Conservation (phyloP, 2,888 invertebrate genomes). For the Synergus umbraculus region DNA sequence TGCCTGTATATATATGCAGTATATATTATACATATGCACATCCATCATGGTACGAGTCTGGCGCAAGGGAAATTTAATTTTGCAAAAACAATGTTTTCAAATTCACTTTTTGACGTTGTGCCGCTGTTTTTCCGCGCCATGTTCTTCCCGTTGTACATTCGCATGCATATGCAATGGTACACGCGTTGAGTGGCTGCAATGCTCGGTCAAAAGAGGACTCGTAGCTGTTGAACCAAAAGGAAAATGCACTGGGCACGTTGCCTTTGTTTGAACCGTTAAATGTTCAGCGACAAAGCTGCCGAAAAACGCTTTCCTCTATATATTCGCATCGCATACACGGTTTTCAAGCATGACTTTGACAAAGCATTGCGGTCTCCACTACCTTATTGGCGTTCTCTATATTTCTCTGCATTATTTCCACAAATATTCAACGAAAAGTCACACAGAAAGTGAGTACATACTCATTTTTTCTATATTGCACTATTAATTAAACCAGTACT, state of each 20-base stretch:
- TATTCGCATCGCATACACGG: not conserved
- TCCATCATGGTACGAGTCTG: conserved; percentile 27
- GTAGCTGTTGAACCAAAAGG: conserved; percentile 18
- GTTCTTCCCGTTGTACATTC: conserved; percentile 18
- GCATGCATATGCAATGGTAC: conserved; percentile 53
- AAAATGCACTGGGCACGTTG: conserved; percentile 33
- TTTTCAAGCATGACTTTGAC: conserved; percentile 24
- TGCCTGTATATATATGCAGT: not conserved
- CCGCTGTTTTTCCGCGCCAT: conserved; percentile 38
- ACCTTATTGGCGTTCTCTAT: not conserved
- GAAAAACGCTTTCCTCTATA: conserved; percentile 22
- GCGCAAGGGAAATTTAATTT: conserved; percentile 51
- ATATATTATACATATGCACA: not conserved
- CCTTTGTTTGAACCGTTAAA: conserved; percentile 37
- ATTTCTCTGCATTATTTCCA: not conserved
- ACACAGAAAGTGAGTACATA: too few species aligned
- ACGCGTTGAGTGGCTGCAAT: conserved; percentile 49
- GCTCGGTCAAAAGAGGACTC: conserved; percentile 35
- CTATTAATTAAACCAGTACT: too few species aligned
- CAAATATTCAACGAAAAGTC: not conserved
- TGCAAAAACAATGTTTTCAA: conserved; percentile 53
- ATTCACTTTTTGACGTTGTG: conserved; percentile 48
- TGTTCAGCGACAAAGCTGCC: conserved; percentile 26
- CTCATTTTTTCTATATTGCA: too few species aligned
- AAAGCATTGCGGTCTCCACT: conserved; percentile 7